Conservation (phyloP, 2,888 invertebrate species). For the Blastobasis lacticolella region DNA sequence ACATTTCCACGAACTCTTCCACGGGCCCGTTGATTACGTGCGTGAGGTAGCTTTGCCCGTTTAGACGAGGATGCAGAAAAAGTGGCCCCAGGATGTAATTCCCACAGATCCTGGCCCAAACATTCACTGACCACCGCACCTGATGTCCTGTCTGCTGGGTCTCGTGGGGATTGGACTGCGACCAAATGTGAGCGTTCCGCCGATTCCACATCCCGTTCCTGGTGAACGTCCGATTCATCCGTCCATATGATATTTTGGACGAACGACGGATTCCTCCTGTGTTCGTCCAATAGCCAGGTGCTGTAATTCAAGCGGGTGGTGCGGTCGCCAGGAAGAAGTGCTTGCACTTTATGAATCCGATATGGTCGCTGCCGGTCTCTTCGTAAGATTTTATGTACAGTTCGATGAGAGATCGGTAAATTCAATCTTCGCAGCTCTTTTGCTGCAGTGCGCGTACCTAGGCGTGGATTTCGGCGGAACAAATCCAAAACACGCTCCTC, state of each 20-base stretch:
- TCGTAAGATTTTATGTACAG: not conserved
- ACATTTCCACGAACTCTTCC: not conserved
- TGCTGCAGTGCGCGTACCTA: not conserved
- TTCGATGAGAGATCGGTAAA: not conserved
- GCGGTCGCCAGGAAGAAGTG: not conserved
- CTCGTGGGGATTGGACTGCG: constrained; percentile 2
- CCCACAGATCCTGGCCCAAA: constrained; percentile 8
- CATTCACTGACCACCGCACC: constrained; percentile 7
- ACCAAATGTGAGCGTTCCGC: constrained; percentile 6
- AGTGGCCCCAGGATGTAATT: constrained; percentile 5
- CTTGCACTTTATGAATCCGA: not conserved
- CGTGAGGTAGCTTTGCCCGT: constrained; percentile 1
- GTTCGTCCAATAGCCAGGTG: not conserved
- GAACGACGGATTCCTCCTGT: not conserved
- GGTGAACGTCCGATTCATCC: not conserved
- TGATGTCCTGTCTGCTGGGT: constrained; percentile 6
- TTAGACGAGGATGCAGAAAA: constrained; percentile 5
- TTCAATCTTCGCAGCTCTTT: not conserved
- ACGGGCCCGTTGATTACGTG: not conserved
- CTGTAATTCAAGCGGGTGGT: not conserved
- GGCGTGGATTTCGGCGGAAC: not conserved
- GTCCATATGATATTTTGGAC: not conserved
- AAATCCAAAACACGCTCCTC: not conserved
- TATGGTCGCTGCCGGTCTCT: not conserved
- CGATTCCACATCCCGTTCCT: constrained; percentile 8